Conservation (phyloP, 1,140 invertebrate genomes). For the Musca vetustissima region DNA sequence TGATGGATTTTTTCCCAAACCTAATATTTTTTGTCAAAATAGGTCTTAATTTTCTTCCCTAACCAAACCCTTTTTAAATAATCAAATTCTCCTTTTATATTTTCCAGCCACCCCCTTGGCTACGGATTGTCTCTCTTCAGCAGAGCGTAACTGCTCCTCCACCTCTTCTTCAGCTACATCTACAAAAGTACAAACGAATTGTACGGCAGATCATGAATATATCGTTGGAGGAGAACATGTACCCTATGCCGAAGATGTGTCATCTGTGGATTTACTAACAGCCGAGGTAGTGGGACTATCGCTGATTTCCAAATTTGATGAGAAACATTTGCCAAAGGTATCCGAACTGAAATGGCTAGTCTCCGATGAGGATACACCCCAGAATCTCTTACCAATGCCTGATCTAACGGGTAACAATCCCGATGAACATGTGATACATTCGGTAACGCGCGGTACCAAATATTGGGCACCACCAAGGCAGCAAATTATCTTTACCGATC, state of each 20-base stretch:
- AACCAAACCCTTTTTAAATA: neutral
- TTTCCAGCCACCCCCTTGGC: slow-evolving; percentile 12
- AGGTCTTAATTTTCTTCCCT: no score
- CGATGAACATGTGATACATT: slow-evolving; percentile 59
- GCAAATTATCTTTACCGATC: slow-evolving; percentile 82
- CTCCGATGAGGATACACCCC: slow-evolving; percentile 75
- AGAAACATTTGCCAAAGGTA: slow-evolving; percentile 74
- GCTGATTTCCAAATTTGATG: slow-evolving; percentile 74
- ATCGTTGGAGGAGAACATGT: slow-evolving; percentile 26
- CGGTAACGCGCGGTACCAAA: slow-evolving; percentile 66
- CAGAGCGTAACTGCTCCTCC: neutral
- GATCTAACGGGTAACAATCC: slow-evolving; percentile 66
- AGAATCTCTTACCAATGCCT: slow-evolving; percentile 75
- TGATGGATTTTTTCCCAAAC: no score
- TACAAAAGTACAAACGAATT: neutral
- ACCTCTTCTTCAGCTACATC: neutral
- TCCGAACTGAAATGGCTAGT: slow-evolving; percentile 84
- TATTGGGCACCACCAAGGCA: slow-evolving; percentile 85
- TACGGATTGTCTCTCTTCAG: slow-evolving; percentile 28
- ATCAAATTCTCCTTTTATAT: neutral
- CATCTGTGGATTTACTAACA: slow-evolving; percentile 55
- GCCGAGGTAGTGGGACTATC: slow-evolving; percentile 80
- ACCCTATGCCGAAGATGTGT: slow-evolving; percentile 33
- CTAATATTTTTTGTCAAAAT: no score
- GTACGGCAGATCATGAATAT: neutral